Evolutionary conservation across 2,888 invertebrate species (phyloP), one percentile per base, ranked within the genome.

Genomic region (Lasius fuliginosus): DNA sequence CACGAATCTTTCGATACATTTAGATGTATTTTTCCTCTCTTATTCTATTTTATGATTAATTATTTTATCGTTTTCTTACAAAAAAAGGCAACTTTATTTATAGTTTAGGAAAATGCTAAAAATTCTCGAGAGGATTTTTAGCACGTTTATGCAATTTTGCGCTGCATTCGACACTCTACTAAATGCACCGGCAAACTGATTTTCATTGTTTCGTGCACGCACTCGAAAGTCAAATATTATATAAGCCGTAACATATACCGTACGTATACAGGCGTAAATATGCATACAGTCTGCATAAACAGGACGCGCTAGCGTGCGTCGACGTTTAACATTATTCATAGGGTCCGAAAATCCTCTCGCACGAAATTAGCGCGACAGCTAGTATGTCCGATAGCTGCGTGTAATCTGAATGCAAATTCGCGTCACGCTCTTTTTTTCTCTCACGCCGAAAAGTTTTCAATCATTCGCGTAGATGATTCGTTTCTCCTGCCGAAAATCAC

Each of bases 291-390:
- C 27, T 68, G 88, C 85, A 86, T 86, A 90, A 90, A 89, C 85
- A 88, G 84, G 60, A 49, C 40, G 33, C 82, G 42, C 83, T 67
- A 64, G 49, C 60, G 42, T 74, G 82, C 79, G 62, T 69, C 71
- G 73, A 64, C 82, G 82, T 87, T 86, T 71, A 83, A 85, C 84
- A 84, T 90, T 90, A 90, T 90, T 90, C 90, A 88, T 86, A 73
- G 86, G 65, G 75, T 64, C 79, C 18, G 40, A 76, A 53, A 83
- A 85, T 64, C 69, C 88, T 90, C 75, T 82, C 65, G 82, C 23
- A 53, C 85, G 74, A 87, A 90, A 89, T 90, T 90, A 90, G 86
- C 85, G 68, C 86, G 84, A 86, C 82, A 85, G 85, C 82, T 84
- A 69, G 86, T 85, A 49, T 42, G 83, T 76, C 85, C 88, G 88